These are phyloP conservation scores for Tridacna gigas DNA, from an alignment of 2,888 invertebrate genomes.

Conservation along the genomic window DNA sequence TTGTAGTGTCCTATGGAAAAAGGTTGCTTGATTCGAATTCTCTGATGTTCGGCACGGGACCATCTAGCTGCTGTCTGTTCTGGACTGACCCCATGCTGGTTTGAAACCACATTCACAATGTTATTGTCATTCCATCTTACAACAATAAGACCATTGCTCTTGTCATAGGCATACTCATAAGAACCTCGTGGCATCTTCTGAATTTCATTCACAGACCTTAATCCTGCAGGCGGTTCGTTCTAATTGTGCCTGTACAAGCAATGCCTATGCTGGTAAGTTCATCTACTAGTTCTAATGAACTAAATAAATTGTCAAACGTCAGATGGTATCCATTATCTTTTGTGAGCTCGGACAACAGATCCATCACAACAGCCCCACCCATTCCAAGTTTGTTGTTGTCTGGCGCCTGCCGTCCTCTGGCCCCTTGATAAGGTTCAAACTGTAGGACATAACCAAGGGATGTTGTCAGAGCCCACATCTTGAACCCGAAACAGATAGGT, in stretches of 20 bases:
- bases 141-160: too few relatives aligned
- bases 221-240: not conserved
- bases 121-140: too few relatives aligned
- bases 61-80: conserved; percentile 8
- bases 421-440: not conserved
- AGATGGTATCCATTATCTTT: too few relatives aligned
- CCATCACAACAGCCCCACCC: not conserved
- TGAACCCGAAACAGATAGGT: not conserved
- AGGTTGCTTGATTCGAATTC: too few relatives aligned
- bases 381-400: not conserved
- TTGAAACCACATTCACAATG: conserved; percentile 29
- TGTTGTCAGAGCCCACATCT: not conserved
- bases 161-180: not conserved
- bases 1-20: conserved; percentile 42
- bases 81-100: conserved; percentile 21
- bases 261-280: conserved; percentile 16
- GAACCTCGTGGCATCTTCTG: not conserved
- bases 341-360: not conserved
- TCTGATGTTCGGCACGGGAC: too few relatives aligned
- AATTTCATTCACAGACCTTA: not conserved
- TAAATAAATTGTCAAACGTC: too few relatives aligned
- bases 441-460: not conserved
- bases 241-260: not conserved
- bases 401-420: not conserved
- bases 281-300: too few relatives aligned